These are phyloP conservation scores for Chrysogorgia sp. DNA, from an alignment of 92 coral and sea anemone species.

Conservation along the genomic window DNA sequence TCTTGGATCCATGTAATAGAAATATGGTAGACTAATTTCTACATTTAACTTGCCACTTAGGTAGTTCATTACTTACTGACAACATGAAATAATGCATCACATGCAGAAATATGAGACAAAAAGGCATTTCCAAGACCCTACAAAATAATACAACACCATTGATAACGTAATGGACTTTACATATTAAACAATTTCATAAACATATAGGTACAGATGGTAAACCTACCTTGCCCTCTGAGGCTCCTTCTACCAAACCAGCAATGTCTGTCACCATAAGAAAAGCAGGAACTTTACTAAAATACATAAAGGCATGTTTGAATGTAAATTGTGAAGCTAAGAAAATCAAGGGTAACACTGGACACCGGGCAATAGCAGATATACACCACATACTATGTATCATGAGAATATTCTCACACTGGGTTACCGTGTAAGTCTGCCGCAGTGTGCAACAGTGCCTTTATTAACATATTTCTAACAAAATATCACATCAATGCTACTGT, in stretches of 20 bases:
- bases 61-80: constrained; percentile 73
- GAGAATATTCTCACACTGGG: no score
- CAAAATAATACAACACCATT: not conserved
- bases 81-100: constrained; percentile 95
- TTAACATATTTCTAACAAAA: no score
- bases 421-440: no score
- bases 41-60: not conserved
- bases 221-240: constrained; percentile 93
- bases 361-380: no score
- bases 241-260: constrained; percentile 97
- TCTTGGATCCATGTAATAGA: no score
- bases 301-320: not conserved
- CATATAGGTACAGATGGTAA: not conserved
- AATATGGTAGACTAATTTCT: no score
- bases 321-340: no score
- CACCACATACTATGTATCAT: no score
- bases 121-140: constrained; percentile 99
- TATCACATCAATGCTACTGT: no score
- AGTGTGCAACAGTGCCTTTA: no score
- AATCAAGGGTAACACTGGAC: no score
- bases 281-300: constrained; percentile 95
- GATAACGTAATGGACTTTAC: not conserved
- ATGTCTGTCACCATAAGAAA: constrained; percentile 90
- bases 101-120: constrained; percentile 95
- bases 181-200: not conserved